Conservation (phyloP, 2,797 vertebrate genomes). For the Serranus cabrilla region DNA sequence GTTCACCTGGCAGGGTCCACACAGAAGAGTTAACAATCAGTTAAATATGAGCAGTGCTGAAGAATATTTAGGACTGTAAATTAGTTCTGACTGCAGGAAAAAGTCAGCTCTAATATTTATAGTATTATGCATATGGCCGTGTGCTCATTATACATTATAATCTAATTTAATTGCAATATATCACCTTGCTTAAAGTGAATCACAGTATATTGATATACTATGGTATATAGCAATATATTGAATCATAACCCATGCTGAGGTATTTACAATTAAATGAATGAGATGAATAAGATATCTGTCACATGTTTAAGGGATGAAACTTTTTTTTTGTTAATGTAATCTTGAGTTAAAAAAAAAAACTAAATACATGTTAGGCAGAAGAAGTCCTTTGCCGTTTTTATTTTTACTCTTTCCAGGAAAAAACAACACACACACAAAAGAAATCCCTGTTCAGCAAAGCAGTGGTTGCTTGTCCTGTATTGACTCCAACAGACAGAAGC, state of each 20-base stretch:
- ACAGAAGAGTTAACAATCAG: conserved; percentile 3
- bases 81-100: no score
- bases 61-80: no score
- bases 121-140: no score
- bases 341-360: background rate
- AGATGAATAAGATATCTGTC: background rate
- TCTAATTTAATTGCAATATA: no score
- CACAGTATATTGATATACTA: no score
- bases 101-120: no score
- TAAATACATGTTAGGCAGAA: background rate
- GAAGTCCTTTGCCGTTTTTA: background rate
- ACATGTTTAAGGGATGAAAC: background rate
- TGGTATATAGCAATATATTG: no score
- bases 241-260: no score
- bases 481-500: conserved; percentile 13
- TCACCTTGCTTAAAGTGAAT: no score
- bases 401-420: conserved; percentile 30
- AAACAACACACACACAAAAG: background rate
- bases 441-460: conserved; percentile 23
- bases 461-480: conserved; percentile 9
- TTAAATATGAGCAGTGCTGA: background rate
- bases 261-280: conserved; percentile 4
- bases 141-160: no score
- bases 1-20: conserved; percentile 33
- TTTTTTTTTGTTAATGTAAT: background rate